Percentiles rank a stretch among this genome's conserved stretches.
These are phyloP conservation scores for Salvator merianae DNA, from an alignment of 2,113 vertebrate species.

Conservation along the genomic window DNA sequence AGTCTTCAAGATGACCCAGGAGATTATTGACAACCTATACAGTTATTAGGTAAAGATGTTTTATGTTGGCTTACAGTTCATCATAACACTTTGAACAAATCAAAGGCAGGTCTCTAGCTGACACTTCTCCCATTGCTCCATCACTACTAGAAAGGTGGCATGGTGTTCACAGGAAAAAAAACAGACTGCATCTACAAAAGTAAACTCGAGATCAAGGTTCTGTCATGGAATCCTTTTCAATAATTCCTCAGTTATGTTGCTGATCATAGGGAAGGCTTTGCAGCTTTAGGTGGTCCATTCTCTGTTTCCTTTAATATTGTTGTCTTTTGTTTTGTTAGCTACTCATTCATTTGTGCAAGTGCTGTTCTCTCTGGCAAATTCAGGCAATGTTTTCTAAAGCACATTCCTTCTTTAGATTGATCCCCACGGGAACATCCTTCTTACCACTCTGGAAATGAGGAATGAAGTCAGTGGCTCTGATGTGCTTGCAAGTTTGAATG, in stretches of 20 bases:
- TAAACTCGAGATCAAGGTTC: neutral
- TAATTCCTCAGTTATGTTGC: no score
- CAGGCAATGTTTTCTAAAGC: conserved; percentile 49
- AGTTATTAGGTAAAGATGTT: no score
- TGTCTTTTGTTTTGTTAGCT: neutral
- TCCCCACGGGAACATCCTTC: conserved; percentile 85
- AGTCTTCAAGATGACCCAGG: no score
- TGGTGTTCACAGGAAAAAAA: neutral
- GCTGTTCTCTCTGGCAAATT: neutral
- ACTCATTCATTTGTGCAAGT: neutral
- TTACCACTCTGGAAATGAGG: conserved; percentile 82
- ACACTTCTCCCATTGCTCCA: no score
- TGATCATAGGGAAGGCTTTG: no score
- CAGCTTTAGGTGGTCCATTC: no score
- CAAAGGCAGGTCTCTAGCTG: no score
- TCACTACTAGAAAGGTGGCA: neutral
- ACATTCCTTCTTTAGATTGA: conserved; percentile 81
- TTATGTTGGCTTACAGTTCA: no score
- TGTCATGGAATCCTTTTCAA: neutral
- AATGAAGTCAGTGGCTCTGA: conserved; percentile 82
- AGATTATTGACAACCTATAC: no score
- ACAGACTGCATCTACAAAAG: neutral
- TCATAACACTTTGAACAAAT: no score
- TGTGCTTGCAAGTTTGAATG: conserved; percentile 72
- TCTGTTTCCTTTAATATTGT: no score